phyloP scores from a whole-genome alignment of 1,140 invertebrate species.

The Tetraneura akinire region DNA sequence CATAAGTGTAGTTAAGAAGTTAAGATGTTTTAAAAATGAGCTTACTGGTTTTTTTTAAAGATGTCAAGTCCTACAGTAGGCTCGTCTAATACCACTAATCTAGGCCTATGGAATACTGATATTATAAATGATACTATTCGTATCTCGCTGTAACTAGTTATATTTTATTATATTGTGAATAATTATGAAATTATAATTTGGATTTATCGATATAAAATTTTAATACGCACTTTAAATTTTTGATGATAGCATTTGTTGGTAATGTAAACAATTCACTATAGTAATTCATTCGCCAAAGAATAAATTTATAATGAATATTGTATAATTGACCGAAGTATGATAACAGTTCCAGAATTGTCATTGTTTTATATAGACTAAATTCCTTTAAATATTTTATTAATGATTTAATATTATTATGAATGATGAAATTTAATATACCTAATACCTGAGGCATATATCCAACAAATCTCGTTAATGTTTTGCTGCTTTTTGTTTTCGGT shows the following conservation, averaged over 20 bases:
- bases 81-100: conserved; percentile 42
- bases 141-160: conserved; percentile 38
- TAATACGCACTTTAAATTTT: conserved; percentile 14
- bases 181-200: background rate
- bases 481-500: conserved; percentile 33
- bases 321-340: conserved; percentile 35
- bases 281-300: conserved; percentile 16
- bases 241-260: background rate
- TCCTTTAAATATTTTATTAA: background rate
- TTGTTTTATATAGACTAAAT: conserved; percentile 8
- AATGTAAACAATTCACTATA: conserved; percentile 19
- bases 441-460: conserved; percentile 48
- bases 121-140: conserved; percentile 37
- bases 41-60: conserved; percentile 20
- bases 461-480: background rate
- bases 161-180: too few relatives aligned
- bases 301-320: conserved; percentile 14
- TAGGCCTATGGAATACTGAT: conserved; percentile 25
- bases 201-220: background rate
- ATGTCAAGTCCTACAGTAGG: conserved; percentile 39
- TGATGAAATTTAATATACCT: background rate
- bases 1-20: too few relatives aligned
- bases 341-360: conserved; percentile 24
- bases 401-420: background rate
- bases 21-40: too few relatives aligned